Percentiles rank a stretch among this genome's conserved stretches.
These are phyloP conservation scores for Paradoxurus hermaphroditus DNA, from an alignment of 2,113 vertebrate species.

Conservation along the genomic window DNA sequence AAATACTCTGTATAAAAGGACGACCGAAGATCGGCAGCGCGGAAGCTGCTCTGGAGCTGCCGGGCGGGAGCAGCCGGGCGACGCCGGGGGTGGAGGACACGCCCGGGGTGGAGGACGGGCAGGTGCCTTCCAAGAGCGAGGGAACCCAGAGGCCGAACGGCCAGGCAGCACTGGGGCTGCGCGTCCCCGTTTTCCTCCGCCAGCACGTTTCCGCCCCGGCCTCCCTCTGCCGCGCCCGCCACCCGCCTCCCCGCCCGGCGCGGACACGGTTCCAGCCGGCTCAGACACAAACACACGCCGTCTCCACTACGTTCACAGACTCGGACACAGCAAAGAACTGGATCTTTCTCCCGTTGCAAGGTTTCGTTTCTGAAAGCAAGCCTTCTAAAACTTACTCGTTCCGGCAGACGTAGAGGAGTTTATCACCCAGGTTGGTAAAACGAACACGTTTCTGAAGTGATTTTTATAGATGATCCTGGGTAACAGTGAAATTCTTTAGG, in stretches of 20 bases:
- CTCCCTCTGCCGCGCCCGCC: background rate
- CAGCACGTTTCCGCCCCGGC: no score
- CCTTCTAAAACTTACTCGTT: background rate
- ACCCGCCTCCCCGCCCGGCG: background rate
- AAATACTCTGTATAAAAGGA: background rate
- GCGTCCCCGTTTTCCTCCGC: background rate
- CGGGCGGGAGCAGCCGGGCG: background rate
- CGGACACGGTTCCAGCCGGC: background rate
- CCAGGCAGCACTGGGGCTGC: background rate
- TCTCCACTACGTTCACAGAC: background rate
- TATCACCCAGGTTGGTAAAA: background rate
- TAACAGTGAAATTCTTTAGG: background rate
- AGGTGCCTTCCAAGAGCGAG: no score
- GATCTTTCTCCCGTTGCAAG: background rate
- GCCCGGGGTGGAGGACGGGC: background rate
- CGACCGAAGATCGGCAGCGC: background rate
- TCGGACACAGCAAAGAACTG: background rate
- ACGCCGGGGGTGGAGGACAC: background rate
- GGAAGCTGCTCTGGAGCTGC: background rate
- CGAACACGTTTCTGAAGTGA: background rate
- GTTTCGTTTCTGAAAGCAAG: background rate
- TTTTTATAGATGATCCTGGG: background rate
- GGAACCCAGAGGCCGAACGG: background rate
- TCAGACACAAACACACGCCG: background rate
- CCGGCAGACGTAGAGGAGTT: background rate